phyloP scores from a whole-genome alignment of 2,113 vertebrate genomes.

The Diglossa brunneiventris region DNA sequence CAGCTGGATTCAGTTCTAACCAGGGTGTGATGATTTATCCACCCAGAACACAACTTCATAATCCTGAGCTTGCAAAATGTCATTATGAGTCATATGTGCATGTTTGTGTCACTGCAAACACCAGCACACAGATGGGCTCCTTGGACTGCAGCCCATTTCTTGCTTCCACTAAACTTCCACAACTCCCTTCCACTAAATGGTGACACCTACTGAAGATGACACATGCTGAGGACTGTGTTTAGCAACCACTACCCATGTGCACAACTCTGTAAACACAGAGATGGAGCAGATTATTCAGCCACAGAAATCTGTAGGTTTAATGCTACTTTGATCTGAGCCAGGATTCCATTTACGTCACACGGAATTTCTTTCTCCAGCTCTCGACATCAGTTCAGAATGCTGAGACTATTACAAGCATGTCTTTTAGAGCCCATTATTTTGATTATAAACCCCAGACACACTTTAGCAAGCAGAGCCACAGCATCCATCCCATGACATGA shows the following conservation, averaged over 20 bases:
- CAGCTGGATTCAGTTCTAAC: neutral
- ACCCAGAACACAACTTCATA: neutral
- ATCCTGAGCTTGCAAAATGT: neutral
- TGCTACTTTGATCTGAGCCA: neutral
- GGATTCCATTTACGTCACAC: neutral
- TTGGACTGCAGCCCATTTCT: neutral
- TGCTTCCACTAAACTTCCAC: neutral
- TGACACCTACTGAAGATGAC: neutral
- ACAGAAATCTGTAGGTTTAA: neutral
- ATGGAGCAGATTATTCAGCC: neutral
- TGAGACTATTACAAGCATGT: neutral
- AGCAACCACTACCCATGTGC: neutral
- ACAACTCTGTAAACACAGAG: neutral
- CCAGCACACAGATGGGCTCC: neutral
- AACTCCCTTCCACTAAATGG: neutral
- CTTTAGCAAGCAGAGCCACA: neutral
- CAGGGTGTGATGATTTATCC: neutral
- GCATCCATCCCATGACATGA: neutral
- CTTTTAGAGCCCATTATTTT: neutral
- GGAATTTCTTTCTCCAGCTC: neutral
- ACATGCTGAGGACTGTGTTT: neutral
- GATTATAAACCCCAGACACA: neutral
- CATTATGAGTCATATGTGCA: neutral
- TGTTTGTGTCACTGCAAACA: neutral
- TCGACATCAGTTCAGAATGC: neutral